Percentiles rank a stretch among this genome's conserved stretches.
These are phyloP conservation scores for Acomys russatus DNA, from an alignment of 2,797 vertebrate species.

Conservation along the genomic window DNA sequence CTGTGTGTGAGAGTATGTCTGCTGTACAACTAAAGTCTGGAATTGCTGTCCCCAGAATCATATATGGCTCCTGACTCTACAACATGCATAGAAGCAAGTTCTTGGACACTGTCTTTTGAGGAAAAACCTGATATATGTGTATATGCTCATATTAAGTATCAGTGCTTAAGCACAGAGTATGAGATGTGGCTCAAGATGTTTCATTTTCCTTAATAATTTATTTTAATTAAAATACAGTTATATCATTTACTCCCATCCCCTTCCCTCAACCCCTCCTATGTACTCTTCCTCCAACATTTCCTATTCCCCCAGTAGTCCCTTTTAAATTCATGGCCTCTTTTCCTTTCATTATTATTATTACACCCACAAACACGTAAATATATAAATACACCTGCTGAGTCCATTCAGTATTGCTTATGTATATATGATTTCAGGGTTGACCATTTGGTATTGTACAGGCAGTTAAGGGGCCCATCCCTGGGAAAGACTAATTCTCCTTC, in stretches of 20 bases:
- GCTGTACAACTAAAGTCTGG: not conserved
- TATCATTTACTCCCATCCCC: not conserved
- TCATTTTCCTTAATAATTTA: not conserved
- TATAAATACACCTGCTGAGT: not conserved
- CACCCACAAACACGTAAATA: not conserved
- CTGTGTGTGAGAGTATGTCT: not conserved
- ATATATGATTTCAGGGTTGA: not conserved
- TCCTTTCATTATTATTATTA: not conserved
- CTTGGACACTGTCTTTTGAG: not conserved
- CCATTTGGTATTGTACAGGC: no score
- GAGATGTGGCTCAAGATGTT: not conserved
- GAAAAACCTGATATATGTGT: rapidly evolving
- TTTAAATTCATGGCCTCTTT: not conserved
- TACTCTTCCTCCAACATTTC: not conserved
- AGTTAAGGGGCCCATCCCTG: not conserved
- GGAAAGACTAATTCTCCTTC: not conserved
- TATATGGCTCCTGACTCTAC: rapidly evolving
- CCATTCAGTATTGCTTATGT: no score
- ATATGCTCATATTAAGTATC: not conserved
- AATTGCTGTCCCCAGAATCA: not conserved
- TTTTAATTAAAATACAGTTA: not conserved
- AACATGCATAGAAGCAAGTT: not conserved
- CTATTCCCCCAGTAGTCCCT: not conserved
- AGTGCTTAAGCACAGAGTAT: not conserved
- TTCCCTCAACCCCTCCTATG: not conserved